These are phyloP conservation scores for Tenthredo mesomela DNA, from an alignment of 2,888 invertebrate species.

Conservation along the genomic window DNA sequence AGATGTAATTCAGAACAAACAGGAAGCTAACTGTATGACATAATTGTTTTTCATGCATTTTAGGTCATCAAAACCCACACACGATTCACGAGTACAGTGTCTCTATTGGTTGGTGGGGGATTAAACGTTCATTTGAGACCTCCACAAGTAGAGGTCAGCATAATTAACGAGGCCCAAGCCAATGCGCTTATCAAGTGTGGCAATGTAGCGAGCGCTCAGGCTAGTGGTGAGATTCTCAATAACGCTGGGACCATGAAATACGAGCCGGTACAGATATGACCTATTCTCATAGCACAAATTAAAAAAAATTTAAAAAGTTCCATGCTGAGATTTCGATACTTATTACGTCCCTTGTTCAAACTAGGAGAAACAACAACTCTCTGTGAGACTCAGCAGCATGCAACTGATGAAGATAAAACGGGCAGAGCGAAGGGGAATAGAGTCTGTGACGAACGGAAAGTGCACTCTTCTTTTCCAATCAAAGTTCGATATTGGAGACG, in stretches of 20 bases:
- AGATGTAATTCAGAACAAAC: not conserved
- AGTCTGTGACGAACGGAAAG: constrained; percentile 99
- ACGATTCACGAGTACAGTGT: constrained; percentile 95
- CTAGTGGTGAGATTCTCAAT: constrained; percentile 96
- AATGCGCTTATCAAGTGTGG: constrained; percentile 90
- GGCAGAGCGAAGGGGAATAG: constrained; percentile 97
- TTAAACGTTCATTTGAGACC: constrained; percentile 96
- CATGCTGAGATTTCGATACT: not conserved
- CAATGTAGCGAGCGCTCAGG: constrained; percentile 85
- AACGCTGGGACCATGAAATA: constrained; percentile 97
- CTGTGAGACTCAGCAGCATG: constrained; percentile 96
- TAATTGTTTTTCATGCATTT: not conserved
- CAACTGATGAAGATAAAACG: constrained; percentile 96
- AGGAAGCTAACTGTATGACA: not conserved
- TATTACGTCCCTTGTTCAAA: not conserved
- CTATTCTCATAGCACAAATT: not conserved
- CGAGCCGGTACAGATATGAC: constrained; percentile 80
- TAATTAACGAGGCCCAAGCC: constrained; percentile 86
- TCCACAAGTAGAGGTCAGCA: constrained; percentile 87
- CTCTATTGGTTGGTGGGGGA: constrained; percentile 94
- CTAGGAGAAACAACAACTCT: constrained; percentile 89
- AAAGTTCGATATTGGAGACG: constrained; percentile 94
- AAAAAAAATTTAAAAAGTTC: not conserved
- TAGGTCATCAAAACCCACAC: constrained; percentile 96
- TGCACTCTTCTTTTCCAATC: constrained; percentile 96